phyloP scores from a whole-genome alignment of 2,797 vertebrate species.

The Valencia hispanica region DNA sequence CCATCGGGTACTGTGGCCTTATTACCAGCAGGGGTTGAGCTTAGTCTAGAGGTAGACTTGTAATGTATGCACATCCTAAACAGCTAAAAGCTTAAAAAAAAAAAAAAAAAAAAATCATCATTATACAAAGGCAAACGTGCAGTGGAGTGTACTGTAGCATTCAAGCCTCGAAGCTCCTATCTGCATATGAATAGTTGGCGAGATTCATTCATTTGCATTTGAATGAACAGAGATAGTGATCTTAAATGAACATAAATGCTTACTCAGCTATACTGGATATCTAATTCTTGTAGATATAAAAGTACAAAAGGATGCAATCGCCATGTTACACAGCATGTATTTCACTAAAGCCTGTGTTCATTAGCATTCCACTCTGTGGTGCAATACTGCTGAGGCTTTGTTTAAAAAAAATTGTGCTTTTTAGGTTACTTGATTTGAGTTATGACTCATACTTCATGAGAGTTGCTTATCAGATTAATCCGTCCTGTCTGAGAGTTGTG shows the following conservation, averaged over 20 bases:
- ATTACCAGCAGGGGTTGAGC: constrained; percentile 59
- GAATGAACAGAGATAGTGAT: constrained; percentile 53
- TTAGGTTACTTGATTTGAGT: neutral
- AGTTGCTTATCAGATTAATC: constrained; percentile 7
- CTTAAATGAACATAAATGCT: constrained; percentile 56
- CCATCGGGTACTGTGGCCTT: constrained; percentile 43
- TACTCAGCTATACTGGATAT: constrained; percentile 41
- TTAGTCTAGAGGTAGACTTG: constrained; percentile 47
- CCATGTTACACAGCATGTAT: constrained; percentile 14
- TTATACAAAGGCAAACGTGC: constrained; percentile 56
- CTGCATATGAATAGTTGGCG: constrained; percentile 65
- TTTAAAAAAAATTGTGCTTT: constrained; percentile 16
- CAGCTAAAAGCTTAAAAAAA: constrained; percentile 51
- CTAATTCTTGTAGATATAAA: constrained; percentile 16
- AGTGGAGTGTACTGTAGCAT: constrained; percentile 43
- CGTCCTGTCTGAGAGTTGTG: neutral
- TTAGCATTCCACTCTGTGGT: neutral
- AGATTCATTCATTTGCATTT: constrained; percentile 63
- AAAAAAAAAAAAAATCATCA: constrained; percentile 36
- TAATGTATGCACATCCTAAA: constrained; percentile 61
- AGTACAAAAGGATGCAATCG: constrained; percentile 16
- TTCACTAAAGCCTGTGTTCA: neutral
- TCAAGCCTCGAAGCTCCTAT: constrained; percentile 49
- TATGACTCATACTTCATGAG: constrained; percentile 2
- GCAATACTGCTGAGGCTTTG: constrained; percentile 24